phyloP scores from a whole-genome alignment of 2,888 invertebrate genomes.

The Pteria penguin region DNA sequence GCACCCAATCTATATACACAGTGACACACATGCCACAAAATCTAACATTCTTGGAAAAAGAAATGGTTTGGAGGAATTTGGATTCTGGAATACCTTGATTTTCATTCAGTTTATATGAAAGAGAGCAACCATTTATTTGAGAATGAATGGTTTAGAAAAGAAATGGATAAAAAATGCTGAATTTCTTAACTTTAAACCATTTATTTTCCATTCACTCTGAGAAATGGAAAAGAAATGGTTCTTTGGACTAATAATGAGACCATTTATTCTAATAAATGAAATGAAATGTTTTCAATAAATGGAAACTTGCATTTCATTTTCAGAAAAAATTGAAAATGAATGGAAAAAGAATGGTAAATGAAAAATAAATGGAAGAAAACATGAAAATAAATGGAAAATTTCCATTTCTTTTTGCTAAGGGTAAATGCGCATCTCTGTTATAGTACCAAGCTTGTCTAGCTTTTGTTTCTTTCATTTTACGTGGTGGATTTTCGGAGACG shows the following conservation, averaged over 20 bases:
- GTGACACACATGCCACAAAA: too few relatives aligned
- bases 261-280: background rate
- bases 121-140: background rate
- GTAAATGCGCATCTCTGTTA: too few relatives aligned
- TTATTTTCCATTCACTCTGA: background rate
- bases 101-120: too few relatives aligned
- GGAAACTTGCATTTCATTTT: background rate
- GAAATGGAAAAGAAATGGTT: constrained; percentile 1
- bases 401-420: constrained; percentile 10
- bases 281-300: background rate
- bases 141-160: background rate
- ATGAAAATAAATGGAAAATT: background rate
- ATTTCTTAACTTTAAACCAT: background rate
- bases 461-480: too few relatives aligned
- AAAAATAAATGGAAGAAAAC: background rate
- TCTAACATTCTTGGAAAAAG: too few relatives aligned
- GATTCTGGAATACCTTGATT: too few relatives aligned
- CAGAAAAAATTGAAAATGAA: background rate
- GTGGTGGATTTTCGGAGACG: too few relatives aligned
- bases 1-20: too few relatives aligned
- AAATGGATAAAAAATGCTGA: background rate
- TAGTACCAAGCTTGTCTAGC: too few relatives aligned
- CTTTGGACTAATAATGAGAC: background rate
- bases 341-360: background rate
- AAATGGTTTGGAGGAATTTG: too few relatives aligned